These are phyloP conservation scores for Rhabdomys dilectus DNA, from an alignment of 2,113 vertebrate genomes.

Conservation along the genomic window DNA sequence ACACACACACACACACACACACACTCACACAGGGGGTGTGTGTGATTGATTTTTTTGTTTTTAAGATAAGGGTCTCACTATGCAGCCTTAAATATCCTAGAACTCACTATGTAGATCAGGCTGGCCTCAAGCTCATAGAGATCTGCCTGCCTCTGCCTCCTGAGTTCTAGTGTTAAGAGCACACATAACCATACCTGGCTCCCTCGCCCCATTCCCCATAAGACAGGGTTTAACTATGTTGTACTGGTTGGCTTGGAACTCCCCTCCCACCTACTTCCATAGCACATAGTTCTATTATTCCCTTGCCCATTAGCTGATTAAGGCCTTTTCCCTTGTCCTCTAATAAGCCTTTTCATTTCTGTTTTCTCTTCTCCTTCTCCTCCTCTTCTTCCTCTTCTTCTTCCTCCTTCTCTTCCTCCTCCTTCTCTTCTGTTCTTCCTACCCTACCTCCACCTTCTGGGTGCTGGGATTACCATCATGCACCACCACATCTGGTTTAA, in stretches of 20 bases:
- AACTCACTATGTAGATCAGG: background rate
- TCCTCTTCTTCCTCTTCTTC: background rate
- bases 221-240: background rate
- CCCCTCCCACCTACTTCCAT: background rate
- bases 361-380: background rate
- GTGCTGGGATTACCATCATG: background rate
- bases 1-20: background rate
- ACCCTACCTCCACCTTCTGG: background rate
- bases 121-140: background rate
- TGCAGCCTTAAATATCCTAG: background rate
- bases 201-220: background rate
- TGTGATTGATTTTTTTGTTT: too few species aligned
- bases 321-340: background rate
- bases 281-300: background rate
- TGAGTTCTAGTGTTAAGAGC: background rate
- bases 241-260: background rate
- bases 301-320: background rate
- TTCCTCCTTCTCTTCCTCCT: background rate
- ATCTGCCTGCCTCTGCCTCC: background rate
- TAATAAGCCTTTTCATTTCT: background rate
- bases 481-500: background rate
- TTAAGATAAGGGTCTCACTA: background rate
- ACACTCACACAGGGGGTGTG: background rate
- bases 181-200: background rate
- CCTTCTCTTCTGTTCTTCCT: background rate